A percentile compares a stretch with the other conserved stretches of the same genome.
Evolutionary conservation across 2,113 vertebrate species (phyloP).

Genomic region (Cavia aperea): DNA sequence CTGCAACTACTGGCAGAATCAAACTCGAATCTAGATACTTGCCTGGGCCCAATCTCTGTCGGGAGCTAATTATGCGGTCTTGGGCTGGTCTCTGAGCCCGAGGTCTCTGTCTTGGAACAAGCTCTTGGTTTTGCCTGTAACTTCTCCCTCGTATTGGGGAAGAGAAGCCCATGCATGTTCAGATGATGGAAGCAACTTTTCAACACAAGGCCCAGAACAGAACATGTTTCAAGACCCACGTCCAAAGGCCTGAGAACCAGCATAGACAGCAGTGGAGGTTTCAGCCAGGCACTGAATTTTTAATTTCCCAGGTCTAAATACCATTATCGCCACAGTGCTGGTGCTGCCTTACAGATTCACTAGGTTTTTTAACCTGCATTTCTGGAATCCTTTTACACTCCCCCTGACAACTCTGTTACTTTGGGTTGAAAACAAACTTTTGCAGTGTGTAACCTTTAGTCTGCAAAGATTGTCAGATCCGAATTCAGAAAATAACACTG

Average conservation of each 20-base stretch:
- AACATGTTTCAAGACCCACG: neutral
- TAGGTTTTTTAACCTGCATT: constrained; percentile 21
- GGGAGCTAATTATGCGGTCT: neutral
- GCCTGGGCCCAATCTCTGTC: neutral
- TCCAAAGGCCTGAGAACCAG: neutral
- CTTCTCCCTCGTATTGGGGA: neutral
- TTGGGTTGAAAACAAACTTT: constrained; percentile 65
- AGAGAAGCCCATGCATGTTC: neutral
- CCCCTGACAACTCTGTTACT: constrained; percentile 52
- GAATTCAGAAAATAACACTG: constrained; percentile 61
- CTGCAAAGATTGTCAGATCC: constrained; percentile 60
- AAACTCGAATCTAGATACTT: neutral
- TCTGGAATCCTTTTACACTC: constrained; percentile 46
- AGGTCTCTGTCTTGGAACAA: neutral
- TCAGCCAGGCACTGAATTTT: neutral
- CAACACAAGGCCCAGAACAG: neutral
- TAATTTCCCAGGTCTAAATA: neutral
- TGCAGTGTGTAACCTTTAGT: constrained; percentile 56
- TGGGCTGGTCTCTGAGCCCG: neutral
- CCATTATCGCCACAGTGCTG: rapidly evolving
- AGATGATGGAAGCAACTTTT: neutral
- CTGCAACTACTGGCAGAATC: neutral
- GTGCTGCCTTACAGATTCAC: neutral
- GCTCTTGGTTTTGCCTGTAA: neutral
- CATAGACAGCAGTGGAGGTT: rapidly evolving